phyloP scores from a whole-genome alignment of 2,888 invertebrate species.

The Lasioglossum calceatum region DNA sequence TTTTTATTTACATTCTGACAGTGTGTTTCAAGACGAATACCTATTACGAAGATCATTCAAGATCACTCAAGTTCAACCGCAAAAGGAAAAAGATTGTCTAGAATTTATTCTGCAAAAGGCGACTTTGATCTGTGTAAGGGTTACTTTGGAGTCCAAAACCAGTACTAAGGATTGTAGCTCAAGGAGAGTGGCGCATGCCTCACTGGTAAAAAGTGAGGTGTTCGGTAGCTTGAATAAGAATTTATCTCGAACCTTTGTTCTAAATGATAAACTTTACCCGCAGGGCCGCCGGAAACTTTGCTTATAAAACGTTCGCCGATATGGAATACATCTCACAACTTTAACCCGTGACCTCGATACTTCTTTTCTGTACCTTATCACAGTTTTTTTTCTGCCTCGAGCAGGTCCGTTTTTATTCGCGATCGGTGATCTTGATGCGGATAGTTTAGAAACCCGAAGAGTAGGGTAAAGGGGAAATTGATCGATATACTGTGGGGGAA shows the following conservation, averaged over 20 bases:
- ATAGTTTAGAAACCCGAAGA: constrained; percentile 17
- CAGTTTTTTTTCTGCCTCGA: constrained; percentile 39
- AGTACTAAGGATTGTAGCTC: not conserved
- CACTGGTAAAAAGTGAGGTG: not conserved
- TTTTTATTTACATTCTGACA: too few relatives aligned
- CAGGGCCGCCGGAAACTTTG: constrained; percentile 72
- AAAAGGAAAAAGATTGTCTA: too few relatives aligned
- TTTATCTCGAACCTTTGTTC: constrained; percentile 73
- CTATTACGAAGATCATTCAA: too few relatives aligned
- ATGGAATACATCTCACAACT: constrained; percentile 76
- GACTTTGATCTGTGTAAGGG: not conserved
- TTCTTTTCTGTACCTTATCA: not conserved
- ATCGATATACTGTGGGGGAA: not conserved
- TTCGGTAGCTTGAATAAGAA: not conserved
- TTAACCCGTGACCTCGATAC: constrained; percentile 49
- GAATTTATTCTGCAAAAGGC: not conserved
- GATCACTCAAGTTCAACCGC: too few relatives aligned
- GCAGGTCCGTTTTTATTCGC: constrained; percentile 46
- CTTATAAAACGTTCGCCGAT: constrained; percentile 75
- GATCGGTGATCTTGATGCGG: not conserved
- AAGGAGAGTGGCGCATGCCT: not conserved
- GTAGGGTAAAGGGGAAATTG: not conserved
- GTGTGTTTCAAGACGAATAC: too few relatives aligned
- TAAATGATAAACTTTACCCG: constrained; percentile 80
- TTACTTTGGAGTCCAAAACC: not conserved